Conservation (phyloP, 37 sponge, comb jelly and placozoan genomes). For the Petrosia ficiformis region DNA sequence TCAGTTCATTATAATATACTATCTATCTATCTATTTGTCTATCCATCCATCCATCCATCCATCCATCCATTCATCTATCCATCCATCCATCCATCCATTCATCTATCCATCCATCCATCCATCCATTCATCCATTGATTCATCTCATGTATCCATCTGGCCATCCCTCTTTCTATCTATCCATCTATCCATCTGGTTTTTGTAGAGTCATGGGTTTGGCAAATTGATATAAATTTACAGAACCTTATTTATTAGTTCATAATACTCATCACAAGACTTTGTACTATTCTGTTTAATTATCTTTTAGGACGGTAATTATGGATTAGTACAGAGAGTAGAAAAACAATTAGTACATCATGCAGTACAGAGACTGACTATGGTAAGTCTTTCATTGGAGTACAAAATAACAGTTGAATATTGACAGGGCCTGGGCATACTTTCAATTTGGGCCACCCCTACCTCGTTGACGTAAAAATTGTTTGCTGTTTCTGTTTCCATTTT, state of each 20-base stretch:
- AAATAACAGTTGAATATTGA: neutral
- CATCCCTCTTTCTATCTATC: neutral
- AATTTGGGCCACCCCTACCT: neutral
- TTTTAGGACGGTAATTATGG: slow-evolving; percentile 81
- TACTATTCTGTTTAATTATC: slow-evolving; percentile 12
- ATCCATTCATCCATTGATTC: no score
- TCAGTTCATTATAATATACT: neutral
- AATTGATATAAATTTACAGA: no score
- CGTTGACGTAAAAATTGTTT: neutral
- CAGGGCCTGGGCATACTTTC: slow-evolving; percentile 11
- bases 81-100: no score
- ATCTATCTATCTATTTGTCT: no score
- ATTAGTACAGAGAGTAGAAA: slow-evolving; percentile 56
- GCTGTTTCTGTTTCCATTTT: no score
- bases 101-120: no score
- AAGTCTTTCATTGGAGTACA: neutral
- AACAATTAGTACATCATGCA: slow-evolving; percentile 33
- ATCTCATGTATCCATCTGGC: no score
- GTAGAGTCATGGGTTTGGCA: no score
- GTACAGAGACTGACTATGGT: slow-evolving; percentile 87
- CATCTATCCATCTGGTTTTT: no score
- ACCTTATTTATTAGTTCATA: no score
- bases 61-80: no score
- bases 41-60: no score
- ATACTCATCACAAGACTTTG: neutral